phyloP scores from a whole-genome alignment of 2,888 invertebrate genomes.

The Patella pellucida region DNA sequence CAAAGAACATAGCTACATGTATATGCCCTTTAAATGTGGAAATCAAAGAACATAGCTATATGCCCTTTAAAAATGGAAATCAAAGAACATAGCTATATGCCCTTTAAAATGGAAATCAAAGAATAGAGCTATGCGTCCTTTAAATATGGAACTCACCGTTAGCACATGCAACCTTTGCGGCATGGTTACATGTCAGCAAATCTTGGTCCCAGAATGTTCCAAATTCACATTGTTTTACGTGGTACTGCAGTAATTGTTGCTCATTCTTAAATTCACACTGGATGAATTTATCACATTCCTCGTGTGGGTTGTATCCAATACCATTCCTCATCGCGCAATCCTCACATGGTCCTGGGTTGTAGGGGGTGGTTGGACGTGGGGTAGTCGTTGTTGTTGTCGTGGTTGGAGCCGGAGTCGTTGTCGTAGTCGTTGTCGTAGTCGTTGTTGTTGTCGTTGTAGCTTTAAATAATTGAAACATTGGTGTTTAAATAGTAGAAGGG shows the following conservation, averaged over 20 bases:
- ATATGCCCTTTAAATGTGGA: too few relatives aligned
- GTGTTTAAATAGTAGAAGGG: too few relatives aligned
- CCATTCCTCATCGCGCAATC: neutral
- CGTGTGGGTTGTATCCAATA: neutral
- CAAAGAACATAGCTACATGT: too few relatives aligned
- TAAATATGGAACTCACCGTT: neutral
- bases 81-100: too few relatives aligned
- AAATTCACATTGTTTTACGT: neutral
- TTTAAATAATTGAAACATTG: too few relatives aligned
- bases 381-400: neutral
- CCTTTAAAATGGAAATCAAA: too few relatives aligned
- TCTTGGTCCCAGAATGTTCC: slow-evolving; percentile 6
- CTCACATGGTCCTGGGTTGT: neutral
- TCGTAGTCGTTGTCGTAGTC: neutral
- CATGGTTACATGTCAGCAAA: neutral
- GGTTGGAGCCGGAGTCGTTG: neutral
- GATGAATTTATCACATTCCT: neutral
- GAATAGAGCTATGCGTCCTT: too few relatives aligned
- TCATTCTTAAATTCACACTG: neutral
- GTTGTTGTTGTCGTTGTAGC: neutral
- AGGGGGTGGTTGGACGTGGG: neutral
- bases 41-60: too few relatives aligned
- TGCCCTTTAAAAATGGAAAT: too few relatives aligned
- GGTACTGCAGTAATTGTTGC: neutral
- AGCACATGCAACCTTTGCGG: neutral